Evolutionary conservation across 2,113 vertebrate genomes (phyloP), one percentile per base, ranked within the genome.

Genomic region (Okapia johnstoni): DNA sequence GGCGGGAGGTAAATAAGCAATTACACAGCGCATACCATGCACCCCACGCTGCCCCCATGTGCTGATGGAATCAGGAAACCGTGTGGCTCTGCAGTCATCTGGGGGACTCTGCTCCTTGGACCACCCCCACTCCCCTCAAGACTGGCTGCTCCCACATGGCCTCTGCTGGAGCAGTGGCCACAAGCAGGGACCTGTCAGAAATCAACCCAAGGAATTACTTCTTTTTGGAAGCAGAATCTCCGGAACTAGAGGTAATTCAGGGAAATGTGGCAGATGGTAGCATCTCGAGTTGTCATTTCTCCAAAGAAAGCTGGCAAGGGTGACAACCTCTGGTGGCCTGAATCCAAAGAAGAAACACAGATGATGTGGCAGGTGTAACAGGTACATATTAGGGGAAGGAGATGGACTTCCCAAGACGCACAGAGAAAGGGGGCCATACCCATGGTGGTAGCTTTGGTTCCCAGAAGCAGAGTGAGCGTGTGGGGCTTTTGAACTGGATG

Each of bases 1-100:
- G 93, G 94, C 17, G 3, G 97, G 96, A 92, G 95, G 92, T 70
- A 96, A 94, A 95, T 54, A 85, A 87, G 95, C 95, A 97, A 93
- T 97, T 92, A 96, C 30, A 15, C n/a, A 55, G 48, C 1, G 23
- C 33, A 19, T 33, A 28, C 28, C 12, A 11, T 0, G 3, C 13
- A 4, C 10, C 0, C 81, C 86, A 54, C 0, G 1, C 57, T 2
- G 57, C 90, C 73, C 89, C 23, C 0, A 0, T 0, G 15, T 23
- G 87, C 63, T 63, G 89, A 63, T 0, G 5, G 15, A 21, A 21
- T 80, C 77, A 3, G 26, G 0, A 11, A 36, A 21, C 52, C 0
- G 3, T 0, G 0, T 0, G 48, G 33, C 15, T 76, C 81, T 13
- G 30, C 61, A 3, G 66, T 36, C 23, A 6, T 43, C 87, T 28